A percentile compares a stretch with the other conserved stretches of the same genome.
phyloP scores from a whole-genome alignment of 2,797 vertebrate genomes.

The Argya squamiceps region DNA sequence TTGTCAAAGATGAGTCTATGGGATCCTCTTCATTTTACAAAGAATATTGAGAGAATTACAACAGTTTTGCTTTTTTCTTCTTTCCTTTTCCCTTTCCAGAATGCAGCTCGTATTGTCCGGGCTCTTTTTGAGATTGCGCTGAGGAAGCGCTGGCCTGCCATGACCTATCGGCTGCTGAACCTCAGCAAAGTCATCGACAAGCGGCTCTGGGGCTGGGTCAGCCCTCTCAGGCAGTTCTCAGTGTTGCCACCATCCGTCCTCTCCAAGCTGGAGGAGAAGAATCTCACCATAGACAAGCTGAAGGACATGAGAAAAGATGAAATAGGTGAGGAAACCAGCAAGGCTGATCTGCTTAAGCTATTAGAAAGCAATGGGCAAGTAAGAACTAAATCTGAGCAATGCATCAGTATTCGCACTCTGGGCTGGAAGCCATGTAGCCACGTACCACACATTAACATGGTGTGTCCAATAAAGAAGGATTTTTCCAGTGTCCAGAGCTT shows the following conservation, averaged over 20 bases:
- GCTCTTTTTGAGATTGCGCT: slow-evolving; percentile 96
- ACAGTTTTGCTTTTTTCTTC: not conserved
- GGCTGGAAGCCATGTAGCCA: not conserved
- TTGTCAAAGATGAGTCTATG: slow-evolving; percentile 4
- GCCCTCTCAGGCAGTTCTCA: slow-evolving; percentile 92
- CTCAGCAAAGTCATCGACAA: slow-evolving; percentile 97
- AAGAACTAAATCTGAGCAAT: not conserved
- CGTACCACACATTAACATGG: not conserved
- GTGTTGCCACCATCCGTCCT: slow-evolving; percentile 85
- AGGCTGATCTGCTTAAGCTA: not conserved
- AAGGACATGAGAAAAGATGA: slow-evolving; percentile 98
- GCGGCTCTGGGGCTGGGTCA: slow-evolving; percentile 92
- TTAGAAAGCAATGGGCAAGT: not conserved
- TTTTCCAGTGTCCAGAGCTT: not conserved
- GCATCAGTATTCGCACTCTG: not conserved
- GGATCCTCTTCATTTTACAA: slow-evolving; percentile 24
- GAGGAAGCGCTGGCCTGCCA: slow-evolving; percentile 94
- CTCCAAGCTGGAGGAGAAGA: slow-evolving; percentile 90
- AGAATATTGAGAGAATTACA: not conserved
- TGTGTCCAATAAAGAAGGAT: not conserved
- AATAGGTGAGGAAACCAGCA: slow-evolving; percentile 86
- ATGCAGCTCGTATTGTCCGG: slow-evolving; percentile 93
- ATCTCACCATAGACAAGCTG: slow-evolving; percentile 92
- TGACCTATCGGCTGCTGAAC: slow-evolving; percentile 94
- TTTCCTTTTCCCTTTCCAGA: slow-evolving; percentile 76